Conservation (phyloP, 2,888 invertebrate species). For the Tetramorium bicarinatum region DNA sequence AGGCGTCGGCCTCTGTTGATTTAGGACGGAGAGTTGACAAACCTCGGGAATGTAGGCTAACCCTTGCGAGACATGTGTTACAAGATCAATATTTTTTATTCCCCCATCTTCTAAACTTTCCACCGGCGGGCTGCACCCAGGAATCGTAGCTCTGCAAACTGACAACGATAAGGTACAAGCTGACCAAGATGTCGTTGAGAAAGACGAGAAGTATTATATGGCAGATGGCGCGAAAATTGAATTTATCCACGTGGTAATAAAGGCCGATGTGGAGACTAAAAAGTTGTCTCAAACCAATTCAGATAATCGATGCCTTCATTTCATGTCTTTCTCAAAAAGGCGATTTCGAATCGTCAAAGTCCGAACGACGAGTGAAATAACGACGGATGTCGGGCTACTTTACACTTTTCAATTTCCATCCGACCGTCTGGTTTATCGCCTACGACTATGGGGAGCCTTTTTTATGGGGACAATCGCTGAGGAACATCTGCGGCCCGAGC, state of each 20-base stretch:
- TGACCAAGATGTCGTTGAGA: conserved; percentile 10
- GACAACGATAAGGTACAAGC: conserved; percentile 4
- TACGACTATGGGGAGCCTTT: conserved; percentile 68
- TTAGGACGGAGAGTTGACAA: conserved; percentile 79
- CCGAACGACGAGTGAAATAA: conserved; percentile 48
- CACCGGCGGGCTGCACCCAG: conserved; percentile 3
- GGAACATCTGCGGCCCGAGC: conserved; percentile 80
- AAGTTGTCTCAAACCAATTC: not conserved
- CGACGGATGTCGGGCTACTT: conserved; percentile 54
- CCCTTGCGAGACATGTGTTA: conserved; percentile 76
- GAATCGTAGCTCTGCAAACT: conserved; percentile 13
- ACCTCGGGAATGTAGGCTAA: conserved; percentile 77
- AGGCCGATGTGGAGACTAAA: not conserved
- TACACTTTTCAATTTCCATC: conserved; percentile 79
- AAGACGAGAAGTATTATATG: not conserved
- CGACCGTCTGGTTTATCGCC: conserved; percentile 73
- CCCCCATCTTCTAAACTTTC: conserved; percentile 26
- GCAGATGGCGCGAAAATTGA: not conserved
- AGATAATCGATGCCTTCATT: not conserved
- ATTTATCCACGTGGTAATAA: not conserved
- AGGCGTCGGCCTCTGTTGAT: conserved; percentile 77
- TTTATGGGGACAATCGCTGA: conserved; percentile 79
- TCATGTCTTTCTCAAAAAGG: not conserved
- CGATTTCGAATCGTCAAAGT: conserved; percentile 20
- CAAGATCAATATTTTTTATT: conserved; percentile 80